Conservation (phyloP, 2,113 vertebrate species). For the Bos javanicus region DNA sequence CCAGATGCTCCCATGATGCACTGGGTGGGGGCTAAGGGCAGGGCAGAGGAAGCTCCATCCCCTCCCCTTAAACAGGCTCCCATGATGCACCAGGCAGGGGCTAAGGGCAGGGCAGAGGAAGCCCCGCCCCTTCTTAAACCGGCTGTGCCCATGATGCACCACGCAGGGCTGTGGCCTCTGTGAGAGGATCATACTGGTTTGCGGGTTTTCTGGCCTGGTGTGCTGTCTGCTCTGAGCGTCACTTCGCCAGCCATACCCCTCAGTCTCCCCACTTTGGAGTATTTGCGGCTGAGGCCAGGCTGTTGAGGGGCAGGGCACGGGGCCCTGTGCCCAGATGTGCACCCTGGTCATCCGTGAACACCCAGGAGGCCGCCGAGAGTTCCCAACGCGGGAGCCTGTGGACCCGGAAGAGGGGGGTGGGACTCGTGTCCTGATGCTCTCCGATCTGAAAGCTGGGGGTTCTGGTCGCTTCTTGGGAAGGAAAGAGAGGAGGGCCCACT, state of each 20-base stretch:
- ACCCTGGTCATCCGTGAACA: rapidly evolving
- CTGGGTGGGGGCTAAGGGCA: rapidly evolving
- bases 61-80: background rate
- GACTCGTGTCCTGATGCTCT: rapidly evolving
- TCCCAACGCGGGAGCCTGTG: rapidly evolving
- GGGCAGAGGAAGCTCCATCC: background rate
- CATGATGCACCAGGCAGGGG: background rate
- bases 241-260: rapidly evolving
- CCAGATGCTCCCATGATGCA: rapidly evolving
- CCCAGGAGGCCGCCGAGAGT: rapidly evolving
- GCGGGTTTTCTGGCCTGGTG: rapidly evolving
- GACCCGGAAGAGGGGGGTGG: background rate
- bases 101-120: background rate
- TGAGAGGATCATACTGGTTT: rapidly evolving
- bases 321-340: background rate
- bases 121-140: rapidly evolving
- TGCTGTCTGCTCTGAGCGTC: rapidly evolving
- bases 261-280: rapidly evolving
- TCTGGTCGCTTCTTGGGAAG: background rate
- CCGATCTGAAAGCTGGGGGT: background rate
- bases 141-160: rapidly evolving
- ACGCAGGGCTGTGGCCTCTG: rapidly evolving
- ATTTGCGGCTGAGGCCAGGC: background rate
- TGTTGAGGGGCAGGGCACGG: rapidly evolving
- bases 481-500: background rate